Base-by-base conservation (phyloP, 2,888 invertebrate genomes). In the Archips xylosteana region DNA sequence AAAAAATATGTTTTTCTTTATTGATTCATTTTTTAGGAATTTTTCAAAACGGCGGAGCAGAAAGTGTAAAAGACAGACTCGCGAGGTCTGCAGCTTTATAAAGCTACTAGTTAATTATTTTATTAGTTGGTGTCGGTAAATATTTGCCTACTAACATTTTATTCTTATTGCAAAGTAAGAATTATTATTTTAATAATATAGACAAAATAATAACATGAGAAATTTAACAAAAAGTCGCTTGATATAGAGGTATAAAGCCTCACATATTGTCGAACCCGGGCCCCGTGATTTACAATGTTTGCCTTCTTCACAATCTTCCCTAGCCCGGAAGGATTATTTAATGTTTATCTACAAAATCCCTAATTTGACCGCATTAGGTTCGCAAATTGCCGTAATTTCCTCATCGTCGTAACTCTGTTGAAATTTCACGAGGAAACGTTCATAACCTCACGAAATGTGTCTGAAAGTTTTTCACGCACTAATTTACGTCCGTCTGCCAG, bases 381-480 rank as follows among this genome's bases (percentile, higher is more conserved):
- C 76, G 76, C 79, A 82, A 83, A 84, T 86, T 80, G 81, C 78
- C 76, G 75, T 77, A 78, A 83, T 83, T 85, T 84, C 81, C 83
- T 82, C 78, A 78, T 79, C 75, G 76, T 77, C 75, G 76, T 76
- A 79, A 80, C 76, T 74, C 51, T 77, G 75, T 79, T 77, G 74
- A 83, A 83, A 83, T 82, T 83, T 82, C 75, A 80, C 78, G 75
- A 78, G 79, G 76, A 80, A 82, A 83, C 75, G 75, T 79, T 82
- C 79, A 76, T 82, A 80, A 80, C 76, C 77, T 80, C 78, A 83
- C 80, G 80, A 79, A 82, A 83, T 80, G 80, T 77, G 80, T 79
- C 81, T 78, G 70, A 78, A 84, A 79, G 80, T 83, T 85, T 85
- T 85, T 82, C 82, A 83, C 84, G 82, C 85, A 85, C 84, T 84